Percentiles rank a stretch among this genome's conserved stretches.
Evolutionary conservation across 2,797 vertebrate genomes (phyloP).

Genomic region (Chloroceryle inda): DNA sequence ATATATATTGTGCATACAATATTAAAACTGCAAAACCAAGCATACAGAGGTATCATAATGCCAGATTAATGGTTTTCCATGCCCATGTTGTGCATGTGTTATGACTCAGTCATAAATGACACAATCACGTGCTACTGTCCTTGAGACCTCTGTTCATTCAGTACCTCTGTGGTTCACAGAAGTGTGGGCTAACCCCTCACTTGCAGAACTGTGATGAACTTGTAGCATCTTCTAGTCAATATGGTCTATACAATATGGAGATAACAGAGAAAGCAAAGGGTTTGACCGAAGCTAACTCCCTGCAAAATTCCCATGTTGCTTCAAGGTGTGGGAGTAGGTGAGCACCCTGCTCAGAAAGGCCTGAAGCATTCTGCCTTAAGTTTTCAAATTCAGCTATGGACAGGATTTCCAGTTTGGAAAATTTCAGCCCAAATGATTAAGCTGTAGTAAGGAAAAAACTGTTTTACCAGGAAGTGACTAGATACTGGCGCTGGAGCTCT

Average conservation of each 20-base stretch:
- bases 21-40: neutral
- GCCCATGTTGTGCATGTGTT: neutral
- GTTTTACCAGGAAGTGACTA: neutral
- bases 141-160: neutral
- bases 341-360: neutral
- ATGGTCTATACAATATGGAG: neutral
- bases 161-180: neutral
- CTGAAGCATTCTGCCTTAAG: neutral
- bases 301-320: neutral
- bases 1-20: neutral
- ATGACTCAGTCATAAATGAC: neutral
- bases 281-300: neutral
- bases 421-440: neutral
- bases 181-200: neutral
- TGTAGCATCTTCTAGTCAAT: neutral
- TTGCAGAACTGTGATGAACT: neutral
- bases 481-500: neutral
- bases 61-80: neutral
- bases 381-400: neutral
- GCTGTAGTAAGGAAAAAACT: neutral
- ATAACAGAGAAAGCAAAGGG: neutral
- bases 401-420: neutral
- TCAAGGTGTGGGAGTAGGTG: neutral
- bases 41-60: neutral
- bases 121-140: neutral